Conservation (phyloP, 37 sponge, comb jelly and placozoan species). For the Agelas oroides region DNA sequence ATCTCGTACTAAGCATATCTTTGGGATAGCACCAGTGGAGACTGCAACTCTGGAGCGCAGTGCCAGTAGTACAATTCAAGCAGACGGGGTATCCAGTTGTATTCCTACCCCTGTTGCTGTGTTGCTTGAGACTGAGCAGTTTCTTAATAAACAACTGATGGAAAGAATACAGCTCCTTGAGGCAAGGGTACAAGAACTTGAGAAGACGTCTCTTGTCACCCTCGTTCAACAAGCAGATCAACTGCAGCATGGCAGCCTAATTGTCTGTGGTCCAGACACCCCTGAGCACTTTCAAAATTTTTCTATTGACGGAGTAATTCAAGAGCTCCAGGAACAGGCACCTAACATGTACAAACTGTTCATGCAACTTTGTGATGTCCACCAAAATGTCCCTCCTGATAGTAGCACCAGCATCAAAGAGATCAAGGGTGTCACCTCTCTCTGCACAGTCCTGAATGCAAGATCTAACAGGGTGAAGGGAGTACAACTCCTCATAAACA, state of each 20-base stretch:
- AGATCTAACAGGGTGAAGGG: conserved; percentile 14
- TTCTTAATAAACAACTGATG: neutral
- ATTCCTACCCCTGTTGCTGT: neutral
- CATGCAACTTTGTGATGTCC: neutral
- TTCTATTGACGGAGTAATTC: neutral
- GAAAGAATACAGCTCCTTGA: neutral
- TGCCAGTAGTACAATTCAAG: neutral
- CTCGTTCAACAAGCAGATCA: neutral
- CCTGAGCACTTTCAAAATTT: conserved; percentile 7
- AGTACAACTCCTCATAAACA: conserved; percentile 19
- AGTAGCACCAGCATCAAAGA: neutral
- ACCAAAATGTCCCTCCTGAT: neutral
- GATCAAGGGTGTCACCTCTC: neutral
- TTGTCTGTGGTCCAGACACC: neutral
- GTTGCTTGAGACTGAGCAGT: neutral
- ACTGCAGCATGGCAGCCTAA: neutral
- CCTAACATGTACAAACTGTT: conserved; percentile 8
- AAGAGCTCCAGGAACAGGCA: conserved; percentile 2
- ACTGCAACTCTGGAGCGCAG: too few relatives aligned
- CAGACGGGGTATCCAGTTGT: neutral
- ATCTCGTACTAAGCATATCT: neutral
- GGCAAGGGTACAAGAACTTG: conserved; percentile 1
- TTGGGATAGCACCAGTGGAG: neutral
- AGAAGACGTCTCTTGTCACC: neutral
- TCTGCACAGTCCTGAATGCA: conserved; percentile 6